Conservation (phyloP, 1,140 invertebrate genomes). For the Thaumatotibia leucotreta region DNA sequence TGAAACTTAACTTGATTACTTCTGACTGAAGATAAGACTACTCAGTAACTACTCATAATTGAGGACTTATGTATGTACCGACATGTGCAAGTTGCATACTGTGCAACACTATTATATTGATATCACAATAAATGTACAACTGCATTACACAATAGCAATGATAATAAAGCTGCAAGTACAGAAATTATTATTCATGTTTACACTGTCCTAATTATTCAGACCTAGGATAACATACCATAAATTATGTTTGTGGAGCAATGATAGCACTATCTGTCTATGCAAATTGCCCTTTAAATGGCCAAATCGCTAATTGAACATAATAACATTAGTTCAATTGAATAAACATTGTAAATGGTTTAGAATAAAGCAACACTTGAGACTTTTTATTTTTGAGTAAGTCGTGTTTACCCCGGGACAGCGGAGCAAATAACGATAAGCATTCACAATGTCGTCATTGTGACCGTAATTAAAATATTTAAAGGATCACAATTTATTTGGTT, state of each 20-base stretch:
- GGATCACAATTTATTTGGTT: neutral
- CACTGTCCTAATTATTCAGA: conserved; percentile 23
- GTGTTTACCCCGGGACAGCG: neutral
- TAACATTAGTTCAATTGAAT: neutral
- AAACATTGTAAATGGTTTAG: neutral
- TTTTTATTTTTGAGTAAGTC: neutral
- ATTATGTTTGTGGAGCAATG: conserved; percentile 47
- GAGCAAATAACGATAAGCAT: conserved; percentile 24
- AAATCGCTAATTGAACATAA: conserved; percentile 55
- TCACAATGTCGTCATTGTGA: neutral
- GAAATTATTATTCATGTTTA: neutral
- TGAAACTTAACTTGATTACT: too few relatives aligned
- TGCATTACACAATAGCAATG: too few relatives aligned
- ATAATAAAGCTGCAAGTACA: neutral
- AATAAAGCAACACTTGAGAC: neutral
- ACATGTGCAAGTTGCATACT: too few relatives aligned
- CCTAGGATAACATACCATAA: conserved; percentile 48
- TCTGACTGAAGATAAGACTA: too few relatives aligned
- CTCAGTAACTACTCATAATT: too few relatives aligned
- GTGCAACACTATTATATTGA: too few relatives aligned
- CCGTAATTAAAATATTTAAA: neutral
- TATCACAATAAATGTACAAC: too few relatives aligned
- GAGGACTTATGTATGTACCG: too few relatives aligned
- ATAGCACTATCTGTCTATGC: conserved; percentile 58
- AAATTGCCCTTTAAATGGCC: conserved; percentile 62